Percentiles rank a stretch among this genome's conserved stretches.
phyloP scores from a whole-genome alignment of 1,140 invertebrate genomes.

The Anthonomus grandis region DNA sequence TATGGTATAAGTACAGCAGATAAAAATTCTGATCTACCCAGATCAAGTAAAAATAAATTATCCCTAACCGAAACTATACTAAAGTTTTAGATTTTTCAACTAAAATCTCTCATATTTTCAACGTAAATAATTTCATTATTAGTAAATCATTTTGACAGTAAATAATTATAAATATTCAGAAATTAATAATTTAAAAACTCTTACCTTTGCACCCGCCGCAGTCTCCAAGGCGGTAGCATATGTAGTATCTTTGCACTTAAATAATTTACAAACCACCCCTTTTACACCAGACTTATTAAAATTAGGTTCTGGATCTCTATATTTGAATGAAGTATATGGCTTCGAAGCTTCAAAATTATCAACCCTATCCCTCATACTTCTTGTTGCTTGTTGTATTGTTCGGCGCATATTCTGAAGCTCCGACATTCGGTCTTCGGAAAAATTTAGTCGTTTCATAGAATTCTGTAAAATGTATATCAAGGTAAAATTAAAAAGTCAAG shows the following conservation, averaged over 20 bases:
- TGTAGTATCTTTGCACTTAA: constrained; percentile 70
- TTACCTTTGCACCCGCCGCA: constrained; percentile 79
- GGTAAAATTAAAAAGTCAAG: too few relatives aligned
- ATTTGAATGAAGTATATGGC: constrained; percentile 71
- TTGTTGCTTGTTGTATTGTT: constrained; percentile 54
- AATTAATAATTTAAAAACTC: constrained; percentile 7
- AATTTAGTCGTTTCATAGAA: constrained; percentile 60
- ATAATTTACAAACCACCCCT: constrained; percentile 70
- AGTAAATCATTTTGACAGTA: too few relatives aligned
- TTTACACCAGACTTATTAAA: constrained; percentile 75
- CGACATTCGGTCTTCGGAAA: constrained; percentile 64
- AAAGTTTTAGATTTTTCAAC: neutral
- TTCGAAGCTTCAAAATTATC: constrained; percentile 63
- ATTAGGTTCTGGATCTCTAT: constrained; percentile 69
- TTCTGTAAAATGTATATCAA: constrained; percentile 12
- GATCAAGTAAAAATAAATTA: too few relatives aligned
- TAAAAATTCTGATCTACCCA: too few relatives aligned
- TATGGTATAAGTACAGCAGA: too few relatives aligned
- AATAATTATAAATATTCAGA: constrained; percentile 10
- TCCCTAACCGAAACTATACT: too few relatives aligned
- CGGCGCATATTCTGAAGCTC: constrained; percentile 55
- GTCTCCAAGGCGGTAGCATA: constrained; percentile 81
- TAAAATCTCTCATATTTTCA: constrained; percentile 10
- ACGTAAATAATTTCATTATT: constrained; percentile 1
- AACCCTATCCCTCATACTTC: constrained; percentile 54